phyloP scores from a whole-genome alignment of 1,140 invertebrate species.

The Caenorhabditis latens region DNA sequence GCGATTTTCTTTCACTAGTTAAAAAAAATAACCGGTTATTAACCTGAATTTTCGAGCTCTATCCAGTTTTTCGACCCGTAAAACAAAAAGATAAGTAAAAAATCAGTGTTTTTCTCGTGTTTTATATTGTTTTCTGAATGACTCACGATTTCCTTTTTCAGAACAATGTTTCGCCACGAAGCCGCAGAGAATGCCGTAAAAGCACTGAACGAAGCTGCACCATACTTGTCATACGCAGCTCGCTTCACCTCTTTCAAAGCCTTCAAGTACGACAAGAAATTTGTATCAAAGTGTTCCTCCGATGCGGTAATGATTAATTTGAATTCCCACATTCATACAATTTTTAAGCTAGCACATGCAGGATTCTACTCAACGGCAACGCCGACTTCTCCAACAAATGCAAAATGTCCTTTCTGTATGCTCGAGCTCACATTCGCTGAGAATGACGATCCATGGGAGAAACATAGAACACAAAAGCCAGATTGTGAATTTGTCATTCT shows the following conservation, averaged over 20 bases:
- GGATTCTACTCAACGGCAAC: slow-evolving; percentile 10
- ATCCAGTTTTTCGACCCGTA: too few species aligned
- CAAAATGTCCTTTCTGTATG: slow-evolving; percentile 29
- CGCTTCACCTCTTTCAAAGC: slow-evolving; percentile 7
- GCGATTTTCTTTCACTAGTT: too few species aligned
- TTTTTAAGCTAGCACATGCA: background rate
- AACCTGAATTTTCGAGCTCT: too few species aligned
- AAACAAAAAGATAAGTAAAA: too few species aligned
- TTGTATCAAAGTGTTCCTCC: background rate
- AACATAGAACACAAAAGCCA: background rate
- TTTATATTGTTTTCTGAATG: too few species aligned
- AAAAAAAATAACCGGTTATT: too few species aligned
- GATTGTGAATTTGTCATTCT: background rate
- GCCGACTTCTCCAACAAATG: background rate
- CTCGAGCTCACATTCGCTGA: background rate
- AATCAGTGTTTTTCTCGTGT: too few species aligned
- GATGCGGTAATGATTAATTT: background rate
- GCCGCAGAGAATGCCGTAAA: background rate
- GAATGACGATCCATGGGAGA: slow-evolving; percentile 15
- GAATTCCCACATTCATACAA: background rate
- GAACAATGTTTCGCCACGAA: background rate
- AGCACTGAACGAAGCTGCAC: background rate
- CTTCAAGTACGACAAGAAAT: slow-evolving; percentile 1
- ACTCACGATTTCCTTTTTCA: background rate
- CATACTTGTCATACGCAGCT: background rate